Base-by-base conservation (phyloP, 2,113 vertebrate species). In the Boulengeromyrus knoepffleri region DNA sequence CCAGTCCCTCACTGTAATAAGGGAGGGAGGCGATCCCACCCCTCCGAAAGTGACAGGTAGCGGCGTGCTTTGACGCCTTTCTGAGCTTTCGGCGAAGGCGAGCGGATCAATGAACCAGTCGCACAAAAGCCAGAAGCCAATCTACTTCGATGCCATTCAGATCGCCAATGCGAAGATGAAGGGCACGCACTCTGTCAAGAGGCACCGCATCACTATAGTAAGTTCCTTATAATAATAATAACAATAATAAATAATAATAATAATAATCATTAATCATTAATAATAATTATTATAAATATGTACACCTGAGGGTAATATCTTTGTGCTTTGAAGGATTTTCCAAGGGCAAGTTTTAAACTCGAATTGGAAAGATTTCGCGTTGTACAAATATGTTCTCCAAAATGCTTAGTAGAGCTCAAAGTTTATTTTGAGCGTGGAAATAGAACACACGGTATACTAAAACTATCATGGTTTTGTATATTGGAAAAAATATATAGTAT, bases 121-220 rank as follows among this genome's bases (percentile, higher is more conserved):
- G 89, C 91, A 93, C 91, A 91, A 93, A 92, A 93, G 89, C 90
- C 3, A 85, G 86, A 53, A 49, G 52, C 42, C 85, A n/a, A 84
- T 87, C 58, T 90, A 87, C 88, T 92, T 92, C 52, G 45, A 92
- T 47, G 88, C 70, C 85, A 90, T 92, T 93, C 90, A 91, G 27
- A 88, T 89, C 66, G 62, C 90, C 85, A 91, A 70, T 91, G 88
- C 90, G 88, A 93, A 89, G 84, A 93, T 93, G 93, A 93, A 93
- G 84, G 92, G 93, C 49, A 92, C 86, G 24, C 91, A 93, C 90
- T 93, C 91, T 19, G 92, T 92, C 83, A 93, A 92, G 92, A 92
- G 91, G 90, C 91, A 93, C 86, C 90, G 92, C 90, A 89, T 93
- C 88, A 88, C 91, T 66, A 90, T 91, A 77, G 93, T 93, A 93